Evolutionary conservation across 2,888 invertebrate genomes (phyloP), one percentile per base, ranked within the genome.

Genomic region (Osmoderma eremita): DNA sequence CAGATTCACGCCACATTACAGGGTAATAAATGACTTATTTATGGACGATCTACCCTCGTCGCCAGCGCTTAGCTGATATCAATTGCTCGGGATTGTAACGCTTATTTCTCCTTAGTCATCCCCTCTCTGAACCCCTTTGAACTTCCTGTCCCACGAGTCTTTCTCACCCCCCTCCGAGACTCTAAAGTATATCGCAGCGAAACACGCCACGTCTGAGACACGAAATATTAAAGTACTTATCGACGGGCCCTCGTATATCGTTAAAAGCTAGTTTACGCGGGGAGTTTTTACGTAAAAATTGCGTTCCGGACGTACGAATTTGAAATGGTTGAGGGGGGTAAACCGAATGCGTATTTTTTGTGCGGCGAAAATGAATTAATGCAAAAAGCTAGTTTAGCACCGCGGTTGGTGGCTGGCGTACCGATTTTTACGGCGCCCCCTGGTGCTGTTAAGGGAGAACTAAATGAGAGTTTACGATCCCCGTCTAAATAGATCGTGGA

Each of bases 11-110:
- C 58, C 58, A 61, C 58, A 61, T 61, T 61, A 61, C 20, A 24
- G 41, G 45, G 48, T 61, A 45, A 61, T 61, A 61, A 61, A 61
- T 61, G 58, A 61, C 58, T 61, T 61, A 61, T 61, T 61, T 61
- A 61, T 45, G 58, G 58, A n/a, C 45, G 30, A 61, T 61, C 45
- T 45, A 61, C 45, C 36, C 36, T 15, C 20, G 41, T n/a, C 22
- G 36, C 17, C 15, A 12, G 15, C 20, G n/a, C 22, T 56, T 41
- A 41, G 6, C n/a, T n/a, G 56, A 56, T 56, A 56, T 56, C 56
- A 56, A 56, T 56, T 18, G 41, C 56, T 6, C 30, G 30, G 30
- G 30, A 30, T 10, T 30, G 30, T 10, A 30, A 30, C 12, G 48
- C 10, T 12, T 48, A 48, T 48, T 20, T 20, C 48, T 10, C 20